A percentile compares a stretch with the other conserved stretches of the same genome.
These are phyloP conservation scores for Macrophya alboannulata DNA, from an alignment of 2,888 invertebrate species.

Conservation along the genomic window DNA sequence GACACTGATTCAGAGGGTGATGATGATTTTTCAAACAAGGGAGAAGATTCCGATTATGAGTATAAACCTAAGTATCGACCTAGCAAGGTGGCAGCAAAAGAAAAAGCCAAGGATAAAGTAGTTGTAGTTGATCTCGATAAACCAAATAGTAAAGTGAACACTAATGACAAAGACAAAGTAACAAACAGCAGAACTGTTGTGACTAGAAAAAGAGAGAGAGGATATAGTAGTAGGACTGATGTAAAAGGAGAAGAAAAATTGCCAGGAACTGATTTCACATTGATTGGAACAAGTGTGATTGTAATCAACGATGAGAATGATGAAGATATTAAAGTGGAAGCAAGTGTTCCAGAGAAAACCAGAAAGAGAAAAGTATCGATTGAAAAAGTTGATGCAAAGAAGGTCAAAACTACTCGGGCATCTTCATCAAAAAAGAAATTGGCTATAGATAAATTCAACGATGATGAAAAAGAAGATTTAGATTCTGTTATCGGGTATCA, in stretches of 20 bases:
- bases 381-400: background rate
- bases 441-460: background rate
- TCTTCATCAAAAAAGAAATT: conserved; percentile 3
- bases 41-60: conserved; percentile 18
- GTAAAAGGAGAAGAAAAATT: background rate
- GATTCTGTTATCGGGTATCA: background rate
- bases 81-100: background rate
- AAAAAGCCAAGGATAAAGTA: background rate
- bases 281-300: background rate
- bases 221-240: background rate
- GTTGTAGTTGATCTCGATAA: background rate
- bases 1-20: conserved; percentile 52
- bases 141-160: background rate
- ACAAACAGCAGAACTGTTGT: background rate
- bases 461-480: background rate
- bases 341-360: conserved; percentile 36
- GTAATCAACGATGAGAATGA: conserved; percentile 45
- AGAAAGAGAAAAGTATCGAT: background rate
- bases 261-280: background rate
- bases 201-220: background rate
- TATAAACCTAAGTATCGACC: background rate
- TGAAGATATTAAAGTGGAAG: conserved; percentile 9
- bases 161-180: background rate
- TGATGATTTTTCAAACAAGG: background rate
- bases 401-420: background rate